Evolutionary conservation across 2,888 invertebrate genomes (phyloP).

Genomic region (Chloroclystis v-ata): DNA sequence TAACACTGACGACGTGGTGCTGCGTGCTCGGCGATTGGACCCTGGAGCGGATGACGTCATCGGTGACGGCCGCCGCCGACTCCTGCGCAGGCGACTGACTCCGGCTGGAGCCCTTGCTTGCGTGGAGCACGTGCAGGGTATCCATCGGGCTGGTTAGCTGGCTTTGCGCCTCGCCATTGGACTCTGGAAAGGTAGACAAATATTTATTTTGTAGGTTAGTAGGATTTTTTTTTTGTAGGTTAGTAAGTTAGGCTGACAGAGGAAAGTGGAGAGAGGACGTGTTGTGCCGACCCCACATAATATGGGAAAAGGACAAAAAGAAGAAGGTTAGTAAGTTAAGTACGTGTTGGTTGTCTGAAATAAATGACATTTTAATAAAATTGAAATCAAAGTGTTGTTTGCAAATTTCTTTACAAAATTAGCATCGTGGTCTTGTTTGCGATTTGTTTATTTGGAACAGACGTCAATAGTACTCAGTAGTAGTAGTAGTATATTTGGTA

Average conservation of each 20-base stretch:
- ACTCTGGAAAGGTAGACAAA: conserved; percentile 10
- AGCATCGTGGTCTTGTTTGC: conserved; percentile 2
- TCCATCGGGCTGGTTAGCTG: conserved; percentile 49
- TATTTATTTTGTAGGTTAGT: no score
- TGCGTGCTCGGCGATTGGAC: conserved; percentile 67
- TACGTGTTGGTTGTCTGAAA: no score
- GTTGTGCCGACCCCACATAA: no score
- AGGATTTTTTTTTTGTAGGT: no score
- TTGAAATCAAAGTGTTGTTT: conserved; percentile 7
- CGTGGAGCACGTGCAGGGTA: conserved; percentile 65
- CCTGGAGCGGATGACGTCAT: conserved; percentile 67
- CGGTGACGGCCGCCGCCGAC: conserved; percentile 52
- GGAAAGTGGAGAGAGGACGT: no score
- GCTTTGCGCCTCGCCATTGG: conserved; percentile 21
- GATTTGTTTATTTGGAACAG: conserved; percentile 1
- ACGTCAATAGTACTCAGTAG: not conserved
- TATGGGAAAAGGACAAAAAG: no score
- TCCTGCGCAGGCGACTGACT: conserved; percentile 77
- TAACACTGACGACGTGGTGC: conserved; percentile 65
- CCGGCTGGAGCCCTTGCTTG: conserved; percentile 79
- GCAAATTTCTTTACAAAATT: conserved; percentile 1
- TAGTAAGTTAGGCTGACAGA: no score
- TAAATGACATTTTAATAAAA: not conserved
- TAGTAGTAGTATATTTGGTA: no score
- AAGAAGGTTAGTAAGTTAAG: no score